Percentiles rank a stretch among this genome's conserved stretches.
Evolutionary conservation across 2,888 invertebrate species (phyloP).

Genomic region (Sericinus montela): DNA sequence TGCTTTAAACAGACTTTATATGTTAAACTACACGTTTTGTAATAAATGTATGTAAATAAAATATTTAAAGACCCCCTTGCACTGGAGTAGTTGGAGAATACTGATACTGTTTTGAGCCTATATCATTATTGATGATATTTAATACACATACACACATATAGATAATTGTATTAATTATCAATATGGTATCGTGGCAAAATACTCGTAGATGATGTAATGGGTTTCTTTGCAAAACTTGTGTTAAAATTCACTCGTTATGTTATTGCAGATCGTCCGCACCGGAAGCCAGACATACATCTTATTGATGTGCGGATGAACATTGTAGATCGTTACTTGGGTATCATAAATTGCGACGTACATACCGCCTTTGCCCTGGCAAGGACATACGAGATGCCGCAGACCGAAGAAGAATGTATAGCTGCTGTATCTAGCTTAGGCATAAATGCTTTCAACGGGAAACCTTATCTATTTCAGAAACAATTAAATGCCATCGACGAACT

Average conservation of each 20-base stretch:
- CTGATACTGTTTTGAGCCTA: too few relatives aligned
- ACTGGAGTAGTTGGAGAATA: too few relatives aligned
- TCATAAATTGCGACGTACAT: constrained; percentile 62
- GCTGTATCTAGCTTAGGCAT: constrained; percentile 42
- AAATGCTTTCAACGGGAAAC: constrained; percentile 39
- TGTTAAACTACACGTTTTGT: too few relatives aligned
- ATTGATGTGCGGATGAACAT: constrained; percentile 57
- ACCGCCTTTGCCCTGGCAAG: constrained; percentile 50
- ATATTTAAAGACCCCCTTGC: too few relatives aligned
- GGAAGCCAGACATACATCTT: constrained; percentile 44
- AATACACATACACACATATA: too few relatives aligned
- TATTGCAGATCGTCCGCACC: constrained; percentile 49
- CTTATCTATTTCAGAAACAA: constrained; percentile 41
- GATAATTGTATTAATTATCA: too few relatives aligned
- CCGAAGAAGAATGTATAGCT: constrained; percentile 41
- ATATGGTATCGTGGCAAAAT: too few relatives aligned
- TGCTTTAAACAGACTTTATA: too few relatives aligned
- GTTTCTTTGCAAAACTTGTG: too few relatives aligned
- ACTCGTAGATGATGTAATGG: too few relatives aligned
- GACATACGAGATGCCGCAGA: constrained; percentile 43
- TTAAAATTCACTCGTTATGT: constrained; percentile 13
- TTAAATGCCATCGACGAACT: constrained; percentile 30
- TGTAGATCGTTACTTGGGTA: constrained; percentile 45
- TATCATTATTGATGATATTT: too few relatives aligned
- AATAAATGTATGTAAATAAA: too few relatives aligned